Evolutionary conservation across 2,797 vertebrate species (phyloP), one percentile per base, ranked within the genome.

Genomic region (Anomalospiza imberbis): DNA sequence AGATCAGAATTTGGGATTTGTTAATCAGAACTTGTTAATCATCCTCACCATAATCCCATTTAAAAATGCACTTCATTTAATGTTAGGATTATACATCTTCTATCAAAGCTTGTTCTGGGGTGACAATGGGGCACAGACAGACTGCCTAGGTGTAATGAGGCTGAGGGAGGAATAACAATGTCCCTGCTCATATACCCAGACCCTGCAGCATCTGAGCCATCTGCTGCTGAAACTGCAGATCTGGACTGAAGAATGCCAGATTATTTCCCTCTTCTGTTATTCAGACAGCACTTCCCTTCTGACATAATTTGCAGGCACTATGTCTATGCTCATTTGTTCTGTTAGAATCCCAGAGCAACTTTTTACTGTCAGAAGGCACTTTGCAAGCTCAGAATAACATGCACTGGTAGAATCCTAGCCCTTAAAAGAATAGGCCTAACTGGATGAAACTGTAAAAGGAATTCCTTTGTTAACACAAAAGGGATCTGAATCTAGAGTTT

Each of bases 81-180:
- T 66, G 67, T 58, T 29, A 73, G 55, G 73, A 88, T 95, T 89
- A 85, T 89, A 88, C 36, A 91, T 77, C 71, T 85, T 66, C 79
- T n/a, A 86, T 76, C 72, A 83, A 88, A 85, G 55, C 5, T 13
- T 66, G 88, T 88, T 89, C 58, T 84, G 3, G 9, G 45, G 32
- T 86, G 91, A 95, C 92, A 95, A 55, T 25, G 62, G 63, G 68
- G 68, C 67, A 94, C 89, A 92, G 91, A 61, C 85, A 92, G 79
- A 25, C 34, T 73, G 77, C 87, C 84, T 73, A 92, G 85, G 75
- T 93, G 72, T 67, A 93, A 94, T 67, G 70, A 92, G 91, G 68
- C 83, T 88, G 80, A 84, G 44, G 85, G 78, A 47, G 38, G 42
- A 85, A 50, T 22, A 94, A 96, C 95, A 95, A 91, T 93, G 91